Conservation (phyloP, 2,888 invertebrate genomes). For the Carabus problematicus region DNA sequence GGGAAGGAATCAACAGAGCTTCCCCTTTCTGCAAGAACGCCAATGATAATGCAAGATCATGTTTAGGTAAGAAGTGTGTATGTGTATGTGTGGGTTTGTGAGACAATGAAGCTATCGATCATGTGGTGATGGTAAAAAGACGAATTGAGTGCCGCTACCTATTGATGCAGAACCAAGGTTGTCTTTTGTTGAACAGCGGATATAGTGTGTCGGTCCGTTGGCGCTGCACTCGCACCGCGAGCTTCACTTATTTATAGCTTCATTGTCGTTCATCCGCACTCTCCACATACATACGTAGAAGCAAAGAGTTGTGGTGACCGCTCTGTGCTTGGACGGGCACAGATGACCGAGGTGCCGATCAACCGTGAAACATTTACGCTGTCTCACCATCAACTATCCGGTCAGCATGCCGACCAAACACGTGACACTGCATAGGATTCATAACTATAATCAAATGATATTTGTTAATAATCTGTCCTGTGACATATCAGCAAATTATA, state of each 20-base stretch:
- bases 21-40: no score
- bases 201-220: slow-evolving; percentile 40
- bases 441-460: no score
- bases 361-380: not conserved
- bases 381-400: not conserved
- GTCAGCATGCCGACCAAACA: not conserved
- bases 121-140: slow-evolving; percentile 39
- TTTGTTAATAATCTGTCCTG: no score
- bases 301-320: no score
- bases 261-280: slow-evolving; percentile 39
- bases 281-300: no score
- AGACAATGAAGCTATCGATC: slow-evolving; percentile 43
- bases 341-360: slow-evolving; percentile 6
- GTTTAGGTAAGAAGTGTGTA: no score
- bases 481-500: not conserved
- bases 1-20: no score
- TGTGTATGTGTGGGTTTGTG: not conserved
- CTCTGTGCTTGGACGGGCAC: no score
- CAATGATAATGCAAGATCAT: no score
- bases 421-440: no score
- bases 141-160: slow-evolving; percentile 43
- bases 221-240: slow-evolving; percentile 31
- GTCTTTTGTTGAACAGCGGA: slow-evolving; percentile 44
- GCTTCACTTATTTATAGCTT: slow-evolving; percentile 43
- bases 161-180: slow-evolving; percentile 44